Base-by-base conservation (phyloP, 2,888 invertebrate species). In the Oligia fasciuncula region DNA sequence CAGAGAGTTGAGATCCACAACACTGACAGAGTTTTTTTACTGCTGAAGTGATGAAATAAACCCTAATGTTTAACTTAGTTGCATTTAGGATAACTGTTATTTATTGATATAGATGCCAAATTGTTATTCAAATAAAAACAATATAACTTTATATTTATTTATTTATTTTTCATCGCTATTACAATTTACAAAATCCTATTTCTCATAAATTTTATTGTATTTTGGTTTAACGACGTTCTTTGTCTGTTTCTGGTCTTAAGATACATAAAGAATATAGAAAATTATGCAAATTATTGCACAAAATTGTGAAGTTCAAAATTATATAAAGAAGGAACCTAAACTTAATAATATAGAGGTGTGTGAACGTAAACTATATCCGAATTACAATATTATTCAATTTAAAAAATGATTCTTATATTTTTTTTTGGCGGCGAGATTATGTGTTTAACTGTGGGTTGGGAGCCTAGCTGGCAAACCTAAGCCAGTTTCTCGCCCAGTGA, bases 21-120 rank as follows among this genome's bases (percentile, higher is more conserved):
- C 14, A 73, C n/a, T 3, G 4, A 23, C 13, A n/a, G 5, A 35
- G 8, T 40, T 49, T 14, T 14, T 49, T 17, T 43, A 8, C n/a
- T 19, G 6, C 43, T 60, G 29, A 72, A 79, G 60, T 73, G 76
- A 72, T 81, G 74, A 80, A 79, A 80, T 86, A 71, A 63, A 74
- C 62, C 73, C 35, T 62, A 73, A 46, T 54, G 14, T 49, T 79
- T 54, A 63, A 46, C 29, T 66, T 43, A 43, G 43, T 66, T 63
- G 77, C 70, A 89, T 87, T 90, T 93, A 93, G 89, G 86, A 85
- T 90, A 89, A 82, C 88, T 90, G 88, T 90, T 89, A 87, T 89
- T 90, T 87, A 87, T 91, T 91, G 17, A 80, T 84, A 81, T 87
- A 87, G 85, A 92, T 85, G 89, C 90, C 89, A 93, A 93, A 92